Percentiles rank a stretch among this genome's conserved stretches.
phyloP scores from a whole-genome alignment of 1,140 invertebrate species.

The Drosophila kohkoa region DNA sequence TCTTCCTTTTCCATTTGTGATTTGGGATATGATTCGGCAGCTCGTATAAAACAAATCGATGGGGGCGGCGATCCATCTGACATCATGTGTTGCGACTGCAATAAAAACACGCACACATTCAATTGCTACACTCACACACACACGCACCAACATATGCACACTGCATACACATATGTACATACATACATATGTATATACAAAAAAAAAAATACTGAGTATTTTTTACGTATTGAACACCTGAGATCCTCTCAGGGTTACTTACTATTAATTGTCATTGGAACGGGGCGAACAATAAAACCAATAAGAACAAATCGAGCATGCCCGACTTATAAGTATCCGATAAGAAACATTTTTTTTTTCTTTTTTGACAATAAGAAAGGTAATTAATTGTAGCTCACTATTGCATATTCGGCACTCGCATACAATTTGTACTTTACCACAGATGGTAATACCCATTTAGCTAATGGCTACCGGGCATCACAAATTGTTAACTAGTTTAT shows the following conservation, averaged over 20 bases:
- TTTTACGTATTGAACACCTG: slow-evolving; percentile 12
- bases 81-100: slow-evolving; percentile 70
- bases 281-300: no score
- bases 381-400: no score
- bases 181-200: background rate
- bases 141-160: slow-evolving; percentile 1
- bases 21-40: slow-evolving; percentile 84
- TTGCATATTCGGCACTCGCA: no score
- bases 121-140: slow-evolving; percentile 20
- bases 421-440: no score
- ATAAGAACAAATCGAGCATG: no score
- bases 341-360: no score
- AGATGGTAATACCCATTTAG: no score
- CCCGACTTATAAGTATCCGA: no score
- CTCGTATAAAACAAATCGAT: slow-evolving; percentile 84
- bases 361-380: background rate
- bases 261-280: slow-evolving; percentile 15
- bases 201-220: background rate
- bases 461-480: no score
- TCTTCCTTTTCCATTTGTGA: slow-evolving; percentile 84
- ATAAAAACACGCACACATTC: slow-evolving; percentile 36
- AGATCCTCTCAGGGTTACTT: slow-evolving; percentile 37
- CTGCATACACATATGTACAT: slow-evolving; percentile 10
- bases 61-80: slow-evolving; percentile 84
- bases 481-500: slow-evolving; percentile 25